Percentiles rank a stretch among this genome's conserved stretches.
phyloP scores from a whole-genome alignment of 64 coral and sea anemone genomes.

The Actinia equina region DNA sequence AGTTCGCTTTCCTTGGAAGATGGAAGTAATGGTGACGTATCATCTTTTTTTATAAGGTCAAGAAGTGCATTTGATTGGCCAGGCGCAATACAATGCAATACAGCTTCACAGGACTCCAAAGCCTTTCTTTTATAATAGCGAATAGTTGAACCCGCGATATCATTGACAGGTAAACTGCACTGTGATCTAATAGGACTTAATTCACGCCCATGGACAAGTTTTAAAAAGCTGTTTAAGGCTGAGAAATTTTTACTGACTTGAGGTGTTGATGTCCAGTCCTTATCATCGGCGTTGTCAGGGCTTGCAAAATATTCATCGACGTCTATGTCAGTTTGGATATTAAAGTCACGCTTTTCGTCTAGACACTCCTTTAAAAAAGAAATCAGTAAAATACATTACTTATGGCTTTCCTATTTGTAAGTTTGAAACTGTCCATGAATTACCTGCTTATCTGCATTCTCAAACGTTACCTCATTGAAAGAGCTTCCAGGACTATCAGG shows the following conservation, averaged over 20 bases:
- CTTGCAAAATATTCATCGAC: not conserved
- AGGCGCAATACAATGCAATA: too few relatives aligned
- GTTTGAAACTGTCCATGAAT: not conserved
- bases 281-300: not conserved
- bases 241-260: slow-evolving; percentile 24
- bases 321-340: slow-evolving; percentile 1
- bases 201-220: slow-evolving; percentile 9
- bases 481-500: not conserved
- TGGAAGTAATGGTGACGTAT: too few relatives aligned
- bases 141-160: too few relatives aligned
- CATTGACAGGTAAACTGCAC: too few relatives aligned
- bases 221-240: slow-evolving; percentile 21
- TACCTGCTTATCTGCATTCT: not conserved
- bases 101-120: too few relatives aligned
- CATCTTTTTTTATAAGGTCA: too few relatives aligned
- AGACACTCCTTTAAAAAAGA: not conserved
- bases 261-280: slow-evolving; percentile 42
- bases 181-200: slow-evolving; percentile 30
- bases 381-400: not conserved
- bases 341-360: slow-evolving; percentile 12
- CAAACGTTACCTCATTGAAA: not conserved
- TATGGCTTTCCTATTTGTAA: not conserved
- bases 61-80: too few relatives aligned
- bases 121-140: too few relatives aligned
- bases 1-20: too few relatives aligned